These are phyloP conservation scores for Plagodis dolabraria DNA, from an alignment of 2,888 invertebrate genomes.

Conservation along the genomic window DNA sequence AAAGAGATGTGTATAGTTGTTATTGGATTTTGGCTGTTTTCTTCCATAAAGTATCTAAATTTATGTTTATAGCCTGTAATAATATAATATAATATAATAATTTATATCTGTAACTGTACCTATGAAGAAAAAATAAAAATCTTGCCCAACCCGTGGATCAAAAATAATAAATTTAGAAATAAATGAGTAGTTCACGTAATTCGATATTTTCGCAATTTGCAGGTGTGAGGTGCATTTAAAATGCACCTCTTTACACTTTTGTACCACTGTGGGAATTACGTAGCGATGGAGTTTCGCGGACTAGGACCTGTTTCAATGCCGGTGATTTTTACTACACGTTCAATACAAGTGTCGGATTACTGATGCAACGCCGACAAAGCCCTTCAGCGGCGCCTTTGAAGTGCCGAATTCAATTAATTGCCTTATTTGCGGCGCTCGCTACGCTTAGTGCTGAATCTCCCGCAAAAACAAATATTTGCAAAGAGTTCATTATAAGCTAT, in stretches of 20 bases:
- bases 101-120: too few relatives aligned
- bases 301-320: slow-evolving; percentile 39
- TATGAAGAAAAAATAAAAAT: too few relatives aligned
- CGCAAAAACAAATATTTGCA: slow-evolving; percentile 82
- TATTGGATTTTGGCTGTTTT: too few relatives aligned
- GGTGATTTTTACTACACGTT: slow-evolving; percentile 38
- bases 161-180: too few relatives aligned
- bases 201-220: slow-evolving; percentile 50
- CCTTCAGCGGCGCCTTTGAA: slow-evolving; percentile 75
- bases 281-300: slow-evolving; percentile 57
- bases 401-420: slow-evolving; percentile 84
- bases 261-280: slow-evolving; percentile 57
- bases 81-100: too few relatives aligned
- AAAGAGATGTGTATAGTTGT: too few relatives aligned
- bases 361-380: slow-evolving; percentile 73
- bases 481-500: slow-evolving; percentile 79
- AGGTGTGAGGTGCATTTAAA: slow-evolving; percentile 57
- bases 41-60: too few relatives aligned
- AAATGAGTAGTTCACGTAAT: slow-evolving; percentile 42
- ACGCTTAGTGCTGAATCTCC: slow-evolving; percentile 71
- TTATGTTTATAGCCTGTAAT: too few relatives aligned
- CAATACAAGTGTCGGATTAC: slow-evolving; percentile 76
- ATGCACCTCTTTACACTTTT: slow-evolving; percentile 39
- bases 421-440: slow-evolving; percentile 75
- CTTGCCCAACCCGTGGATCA: too few relatives aligned